Conservation (phyloP, 1,140 invertebrate species). For the Listronotus bonariensis region DNA sequence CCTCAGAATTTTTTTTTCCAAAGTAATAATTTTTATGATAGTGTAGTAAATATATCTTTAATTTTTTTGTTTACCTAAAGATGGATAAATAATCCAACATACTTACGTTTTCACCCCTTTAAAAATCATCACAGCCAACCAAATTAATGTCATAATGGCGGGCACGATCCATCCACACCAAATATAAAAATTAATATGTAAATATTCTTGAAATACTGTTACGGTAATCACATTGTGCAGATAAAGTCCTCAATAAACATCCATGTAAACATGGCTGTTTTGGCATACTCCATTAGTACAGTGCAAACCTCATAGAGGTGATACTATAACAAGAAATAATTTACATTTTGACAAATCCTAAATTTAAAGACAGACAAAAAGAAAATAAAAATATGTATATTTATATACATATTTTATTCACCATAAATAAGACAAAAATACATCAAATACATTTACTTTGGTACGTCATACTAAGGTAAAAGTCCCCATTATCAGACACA, state of each 20-base stretch:
- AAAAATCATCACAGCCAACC: conserved; percentile 70
- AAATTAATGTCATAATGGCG: conserved; percentile 70
- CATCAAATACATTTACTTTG: too few species aligned
- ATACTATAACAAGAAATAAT: conserved; percentile 64
- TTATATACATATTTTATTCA: conserved; percentile 12
- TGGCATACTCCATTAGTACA: conserved; percentile 81
- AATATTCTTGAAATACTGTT: conserved; percentile 78
- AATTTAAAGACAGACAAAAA: conserved; percentile 1
- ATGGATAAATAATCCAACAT: too few species aligned
- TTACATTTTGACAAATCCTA: neutral
- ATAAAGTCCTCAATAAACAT: conserved; percentile 91
- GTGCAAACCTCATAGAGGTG: conserved; percentile 80
- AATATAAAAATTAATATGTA: conserved; percentile 72
- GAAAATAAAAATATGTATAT: conserved; percentile 11
- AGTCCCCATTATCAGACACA: too few species aligned
- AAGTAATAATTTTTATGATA: too few species aligned
- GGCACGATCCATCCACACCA: conserved; percentile 82
- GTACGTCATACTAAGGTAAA: too few species aligned
- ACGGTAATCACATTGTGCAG: conserved; percentile 86
- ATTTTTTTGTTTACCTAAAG: too few species aligned
- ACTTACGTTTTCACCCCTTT: conserved; percentile 30
- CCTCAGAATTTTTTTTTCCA: too few species aligned
- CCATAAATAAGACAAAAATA: too few species aligned
- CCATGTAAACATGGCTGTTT: conserved; percentile 92
- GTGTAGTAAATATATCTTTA: too few species aligned